A percentile compares a stretch with the other conserved stretches of the same genome.
Conservation (phyloP, 1,140 invertebrate species). For the Brachionus calyciflorus region DNA sequence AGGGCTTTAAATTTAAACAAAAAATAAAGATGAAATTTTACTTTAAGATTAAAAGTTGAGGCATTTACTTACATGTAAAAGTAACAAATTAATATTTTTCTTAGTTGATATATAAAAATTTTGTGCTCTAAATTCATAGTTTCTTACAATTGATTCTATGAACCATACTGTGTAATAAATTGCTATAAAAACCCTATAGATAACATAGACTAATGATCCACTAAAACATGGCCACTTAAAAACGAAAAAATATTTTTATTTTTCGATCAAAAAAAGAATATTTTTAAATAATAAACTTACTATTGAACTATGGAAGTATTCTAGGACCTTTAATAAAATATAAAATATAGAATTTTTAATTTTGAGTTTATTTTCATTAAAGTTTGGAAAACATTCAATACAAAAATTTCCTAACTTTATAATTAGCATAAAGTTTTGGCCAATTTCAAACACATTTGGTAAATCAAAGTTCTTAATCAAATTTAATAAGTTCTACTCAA, state of each 20-base stretch:
- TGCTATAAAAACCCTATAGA: constrained; percentile 36
- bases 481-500: no score
- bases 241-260: neutral
- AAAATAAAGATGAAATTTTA: neutral
- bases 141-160: constrained; percentile 41
- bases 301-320: constrained; percentile 40
- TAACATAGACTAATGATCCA: constrained; percentile 4
- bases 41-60: neutral
- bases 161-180: constrained; percentile 45
- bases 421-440: no score
- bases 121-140: constrained; percentile 30
- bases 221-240: constrained; percentile 33
- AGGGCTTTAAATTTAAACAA: neutral
- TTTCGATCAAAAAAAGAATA: neutral
- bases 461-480: no score
- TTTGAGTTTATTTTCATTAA: no score
- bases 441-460: no score
- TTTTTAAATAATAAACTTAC: constrained; percentile 3
- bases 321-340: neutral
- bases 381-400: no score
- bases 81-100: constrained; percentile 16
- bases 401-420: no score
- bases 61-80: constrained; percentile 18
- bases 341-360: neutral
- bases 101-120: constrained; percentile 38